Percentiles rank a stretch among this genome's conserved stretches.
phyloP scores from a whole-genome alignment of 2,113 vertebrate genomes.

The Marcusenius ussheri region DNA sequence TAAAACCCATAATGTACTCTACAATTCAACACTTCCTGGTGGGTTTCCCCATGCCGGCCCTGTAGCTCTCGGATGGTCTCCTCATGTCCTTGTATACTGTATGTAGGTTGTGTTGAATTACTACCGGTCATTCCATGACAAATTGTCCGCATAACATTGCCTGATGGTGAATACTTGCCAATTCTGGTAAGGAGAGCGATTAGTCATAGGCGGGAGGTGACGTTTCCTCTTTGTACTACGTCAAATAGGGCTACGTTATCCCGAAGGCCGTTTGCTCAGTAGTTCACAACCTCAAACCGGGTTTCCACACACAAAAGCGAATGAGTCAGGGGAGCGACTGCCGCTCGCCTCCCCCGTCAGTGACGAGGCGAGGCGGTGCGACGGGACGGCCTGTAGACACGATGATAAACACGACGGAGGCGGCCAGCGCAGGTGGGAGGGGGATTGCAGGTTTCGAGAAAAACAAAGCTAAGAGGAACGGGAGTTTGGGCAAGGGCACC shows the following conservation, averaged over 20 bases:
- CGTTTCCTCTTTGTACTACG: not conserved
- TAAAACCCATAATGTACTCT: not conserved
- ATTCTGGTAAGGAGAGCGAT: not conserved
- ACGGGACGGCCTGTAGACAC: not conserved
- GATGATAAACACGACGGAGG: not conserved
- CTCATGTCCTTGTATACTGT: not conserved
- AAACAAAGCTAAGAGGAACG: not conserved
- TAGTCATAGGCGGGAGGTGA: not conserved
- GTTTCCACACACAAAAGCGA: not conserved
- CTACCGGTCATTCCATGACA: not conserved
- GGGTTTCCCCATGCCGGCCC: not conserved
- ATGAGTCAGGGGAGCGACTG: not conserved
- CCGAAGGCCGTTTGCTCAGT: not conserved
- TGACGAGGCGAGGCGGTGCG: not conserved
- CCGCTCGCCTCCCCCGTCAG: not conserved
- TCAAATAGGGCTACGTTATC: not conserved
- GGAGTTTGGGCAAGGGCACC: not conserved
- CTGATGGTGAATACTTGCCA: not conserved
- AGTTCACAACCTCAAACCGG: not conserved
- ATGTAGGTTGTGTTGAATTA: not conserved
- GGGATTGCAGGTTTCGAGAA: constrained; percentile 7
- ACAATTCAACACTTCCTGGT: not conserved
- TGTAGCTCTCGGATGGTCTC: not conserved
- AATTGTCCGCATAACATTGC: not conserved
- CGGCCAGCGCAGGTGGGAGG: not conserved